Base-by-base conservation (phyloP, 2,888 invertebrate species). In the Drepana falcataria region DNA sequence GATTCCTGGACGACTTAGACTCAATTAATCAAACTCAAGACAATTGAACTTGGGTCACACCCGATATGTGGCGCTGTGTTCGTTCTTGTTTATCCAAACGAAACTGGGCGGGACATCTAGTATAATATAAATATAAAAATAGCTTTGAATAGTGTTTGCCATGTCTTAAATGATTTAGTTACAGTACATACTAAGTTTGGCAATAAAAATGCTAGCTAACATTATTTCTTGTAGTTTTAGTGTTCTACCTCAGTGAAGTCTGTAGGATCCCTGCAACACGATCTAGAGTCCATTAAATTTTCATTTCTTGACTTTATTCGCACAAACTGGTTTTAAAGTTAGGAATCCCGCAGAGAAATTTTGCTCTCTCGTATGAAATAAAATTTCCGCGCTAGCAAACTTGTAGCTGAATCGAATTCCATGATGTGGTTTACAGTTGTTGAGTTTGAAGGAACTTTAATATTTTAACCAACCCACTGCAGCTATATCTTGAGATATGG, bases 341-440 rank as follows among this genome's bases (percentile, higher is more conserved):
- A 56, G 49, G 55, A 54, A 44, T 44, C 34, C 63, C 49, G 49
- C 49, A 49, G 48, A 59, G 40, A 66, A 66, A 62, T 63, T 67
- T 65, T 54, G 60, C 60, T 63, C 65, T 52, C 52, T 55, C 55
- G 54, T 56, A 62, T 62, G 59, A 68, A 68, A 71, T 74, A 68
- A 72, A 72, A 74, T 70, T 59, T 55, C 59, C 59, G 48, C 53
- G 47, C 59, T 53, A 56, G 53, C 55, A 67, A 72, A 73, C 64
- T 75, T 68, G 56, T 57, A 56, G 56, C 57, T 44, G 66, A 70
- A 76, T 74, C 67, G 65, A 75, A 75, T 75, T 70, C 66, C 62
- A 63, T 71, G 61, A 66, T 64, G 65, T 66, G 66, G 65, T 69
- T 77, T 71, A 66, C 61, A 56, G 57, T 58, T 63, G 61, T 66